Percentiles rank a stretch among this genome's conserved stretches.
These are phyloP conservation scores for Shargacucullia verbasci DNA, from an alignment of 2,888 invertebrate genomes.

Conservation along the genomic window DNA sequence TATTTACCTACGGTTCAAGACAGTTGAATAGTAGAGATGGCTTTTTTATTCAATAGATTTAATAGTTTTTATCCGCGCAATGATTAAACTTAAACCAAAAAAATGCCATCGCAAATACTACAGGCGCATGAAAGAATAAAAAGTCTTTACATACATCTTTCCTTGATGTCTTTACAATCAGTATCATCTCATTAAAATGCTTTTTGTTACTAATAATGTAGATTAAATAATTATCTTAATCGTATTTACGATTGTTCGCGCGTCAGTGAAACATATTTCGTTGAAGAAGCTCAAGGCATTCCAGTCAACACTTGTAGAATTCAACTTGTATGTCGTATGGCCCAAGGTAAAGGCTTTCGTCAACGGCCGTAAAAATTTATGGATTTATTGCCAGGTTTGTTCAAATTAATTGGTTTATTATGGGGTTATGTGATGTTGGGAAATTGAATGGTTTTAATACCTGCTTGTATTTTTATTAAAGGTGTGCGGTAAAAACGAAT, in stretches of 20 bases:
- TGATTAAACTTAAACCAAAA: no score
- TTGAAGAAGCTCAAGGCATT: conserved; percentile 75
- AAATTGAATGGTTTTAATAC: conserved; percentile 13
- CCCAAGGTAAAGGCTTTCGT: conserved; percentile 51
- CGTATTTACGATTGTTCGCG: conserved; percentile 36
- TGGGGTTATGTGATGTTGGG: conserved; percentile 24
- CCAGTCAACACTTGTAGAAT: conserved; percentile 63
- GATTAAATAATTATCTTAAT: conserved; percentile 32
- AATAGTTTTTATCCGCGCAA: no score
- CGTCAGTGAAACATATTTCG: conserved; percentile 61
- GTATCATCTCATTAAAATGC: not conserved
- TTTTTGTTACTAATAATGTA: conserved; percentile 4
- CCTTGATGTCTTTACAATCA: not conserved
- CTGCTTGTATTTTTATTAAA: no score
- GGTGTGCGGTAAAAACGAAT: conserved; percentile 4
- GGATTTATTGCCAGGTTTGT: conserved; percentile 34
- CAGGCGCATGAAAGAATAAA: conserved; percentile 17
- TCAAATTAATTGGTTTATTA: conserved; percentile 45
- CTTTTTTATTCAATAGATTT: no score
- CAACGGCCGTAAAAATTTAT: conserved; percentile 42
- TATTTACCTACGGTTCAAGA: no score
- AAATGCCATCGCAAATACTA: not conserved
- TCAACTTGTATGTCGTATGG: conserved; percentile 53
- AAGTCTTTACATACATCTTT: no score
- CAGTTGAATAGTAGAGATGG: no score